Conservation (phyloP, 2,113 vertebrate genomes). For the Orthochromis indermauri region DNA sequence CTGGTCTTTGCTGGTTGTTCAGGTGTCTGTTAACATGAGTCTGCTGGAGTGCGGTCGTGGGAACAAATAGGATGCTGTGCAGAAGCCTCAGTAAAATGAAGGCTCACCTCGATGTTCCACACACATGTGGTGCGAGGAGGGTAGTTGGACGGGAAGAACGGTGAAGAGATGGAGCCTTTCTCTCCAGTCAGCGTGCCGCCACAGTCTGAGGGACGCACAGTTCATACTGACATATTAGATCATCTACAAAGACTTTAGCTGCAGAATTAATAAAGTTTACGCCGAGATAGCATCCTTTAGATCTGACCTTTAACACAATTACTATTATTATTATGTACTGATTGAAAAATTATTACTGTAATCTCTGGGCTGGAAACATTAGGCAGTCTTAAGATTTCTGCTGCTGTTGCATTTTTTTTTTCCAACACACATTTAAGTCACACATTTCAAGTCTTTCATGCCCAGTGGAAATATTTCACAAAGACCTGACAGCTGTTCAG, state of each 20-base stretch:
- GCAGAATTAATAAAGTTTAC: accelerated
- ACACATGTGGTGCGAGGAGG: not conserved
- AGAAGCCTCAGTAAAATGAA: not conserved
- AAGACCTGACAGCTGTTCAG: not conserved
- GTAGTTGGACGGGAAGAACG: not conserved
- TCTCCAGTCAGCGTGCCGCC: accelerated
- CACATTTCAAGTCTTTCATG: not conserved
- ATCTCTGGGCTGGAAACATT: not conserved
- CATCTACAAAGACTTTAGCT: not conserved
- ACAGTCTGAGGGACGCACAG: not conserved
- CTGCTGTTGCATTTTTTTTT: accelerated
- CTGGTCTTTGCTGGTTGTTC: not conserved
- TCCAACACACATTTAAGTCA: not conserved
- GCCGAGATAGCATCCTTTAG: not conserved
- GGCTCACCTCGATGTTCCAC: not conserved
- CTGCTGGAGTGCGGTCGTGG: not conserved
- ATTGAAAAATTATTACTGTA: accelerated
- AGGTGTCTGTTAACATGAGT: not conserved
- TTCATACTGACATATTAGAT: not conserved
- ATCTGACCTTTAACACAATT: not conserved
- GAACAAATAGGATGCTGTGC: not conserved
- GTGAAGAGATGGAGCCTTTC: not conserved
- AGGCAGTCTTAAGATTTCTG: not conserved
- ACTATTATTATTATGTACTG: not conserved
- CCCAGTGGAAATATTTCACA: not conserved